A percentile compares a stretch with the other conserved stretches of the same genome.
Conservation (phyloP, 2,113 vertebrate genomes). For the Lota lota region DNA sequence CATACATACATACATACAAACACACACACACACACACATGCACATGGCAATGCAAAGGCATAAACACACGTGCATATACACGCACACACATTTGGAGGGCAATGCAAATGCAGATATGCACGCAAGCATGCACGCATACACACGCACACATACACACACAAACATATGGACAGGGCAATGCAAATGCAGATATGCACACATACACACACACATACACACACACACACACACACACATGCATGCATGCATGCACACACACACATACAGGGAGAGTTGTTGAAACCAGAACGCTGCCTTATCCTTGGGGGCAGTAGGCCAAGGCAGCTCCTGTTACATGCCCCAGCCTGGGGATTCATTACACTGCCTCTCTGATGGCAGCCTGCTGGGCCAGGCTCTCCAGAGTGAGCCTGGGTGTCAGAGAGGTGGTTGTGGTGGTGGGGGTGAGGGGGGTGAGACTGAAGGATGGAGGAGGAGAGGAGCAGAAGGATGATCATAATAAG, state of each 20-base stretch:
- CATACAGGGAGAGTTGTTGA: conserved; percentile 8
- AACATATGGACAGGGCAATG: too few relatives aligned
- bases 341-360: conserved; percentile 64
- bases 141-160: too few relatives aligned
- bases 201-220: conserved; percentile 24
- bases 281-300: conserved; percentile 66
- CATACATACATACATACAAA: too few relatives aligned
- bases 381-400: conserved; percentile 46
- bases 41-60: too few relatives aligned
- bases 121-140: too few relatives aligned
- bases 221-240: conserved; percentile 11
- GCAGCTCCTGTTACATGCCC: conserved; percentile 68
- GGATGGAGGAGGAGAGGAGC: conserved; percentile 6
- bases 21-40: too few relatives aligned
- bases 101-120: too few relatives aligned
- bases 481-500: too few relatives aligned
- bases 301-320: conserved; percentile 43
- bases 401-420: conserved; percentile 37
- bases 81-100: too few relatives aligned
- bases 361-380: conserved; percentile 75
- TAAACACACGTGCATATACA: too few relatives aligned
- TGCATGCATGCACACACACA: conserved; percentile 12
- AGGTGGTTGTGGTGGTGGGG: neutral
- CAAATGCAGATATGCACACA: neutral
- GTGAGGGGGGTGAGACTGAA: neutral